A percentile compares a stretch with the other conserved stretches of the same genome.
These are phyloP conservation scores for Carcharodon carcharias DNA, from an alignment of 2,797 vertebrate species.

Conservation along the genomic window DNA sequence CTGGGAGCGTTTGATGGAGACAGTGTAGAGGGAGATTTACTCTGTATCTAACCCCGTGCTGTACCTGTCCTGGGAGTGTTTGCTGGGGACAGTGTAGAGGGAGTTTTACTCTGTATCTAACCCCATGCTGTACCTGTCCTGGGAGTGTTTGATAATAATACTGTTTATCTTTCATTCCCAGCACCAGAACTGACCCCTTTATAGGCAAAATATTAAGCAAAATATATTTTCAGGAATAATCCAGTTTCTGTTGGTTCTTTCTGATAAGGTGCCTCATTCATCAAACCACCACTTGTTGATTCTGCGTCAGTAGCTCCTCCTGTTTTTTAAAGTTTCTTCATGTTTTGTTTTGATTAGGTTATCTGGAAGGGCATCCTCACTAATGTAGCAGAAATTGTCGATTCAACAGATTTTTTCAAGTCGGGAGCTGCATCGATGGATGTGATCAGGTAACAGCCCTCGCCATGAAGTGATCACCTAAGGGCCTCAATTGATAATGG, in stretches of 20 bases:
- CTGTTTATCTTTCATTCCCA: not conserved
- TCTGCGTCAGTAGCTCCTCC: not conserved
- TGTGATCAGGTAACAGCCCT: conserved; percentile 66
- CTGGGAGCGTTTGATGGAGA: not conserved
- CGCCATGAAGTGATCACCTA: too few relatives aligned
- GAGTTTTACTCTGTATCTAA: too few relatives aligned
- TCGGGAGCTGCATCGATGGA: conserved; percentile 82
- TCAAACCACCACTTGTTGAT: not conserved
- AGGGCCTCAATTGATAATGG: too few relatives aligned
- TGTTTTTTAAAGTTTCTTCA: not conserved
- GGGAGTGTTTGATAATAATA: not conserved
- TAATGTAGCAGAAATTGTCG: conserved; percentile 61
- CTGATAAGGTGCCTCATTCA: not conserved
- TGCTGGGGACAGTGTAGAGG: too few relatives aligned
- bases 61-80: not conserved
- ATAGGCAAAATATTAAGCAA: not conserved
- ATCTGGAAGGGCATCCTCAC: conserved; percentile 73
- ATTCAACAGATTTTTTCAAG: conserved; percentile 81
- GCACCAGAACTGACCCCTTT: not conserved
- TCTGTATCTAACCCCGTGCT: not conserved
- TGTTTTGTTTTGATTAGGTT: conserved; percentile 48
- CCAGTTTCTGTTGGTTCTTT: not conserved
- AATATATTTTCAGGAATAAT: not conserved
- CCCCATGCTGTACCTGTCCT: not conserved
- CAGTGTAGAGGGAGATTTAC: not conserved